A percentile compares a stretch with the other conserved stretches of the same genome.
phyloP scores from a whole-genome alignment of 2,113 vertebrate genomes.

The Gadus macrocephalus region DNA sequence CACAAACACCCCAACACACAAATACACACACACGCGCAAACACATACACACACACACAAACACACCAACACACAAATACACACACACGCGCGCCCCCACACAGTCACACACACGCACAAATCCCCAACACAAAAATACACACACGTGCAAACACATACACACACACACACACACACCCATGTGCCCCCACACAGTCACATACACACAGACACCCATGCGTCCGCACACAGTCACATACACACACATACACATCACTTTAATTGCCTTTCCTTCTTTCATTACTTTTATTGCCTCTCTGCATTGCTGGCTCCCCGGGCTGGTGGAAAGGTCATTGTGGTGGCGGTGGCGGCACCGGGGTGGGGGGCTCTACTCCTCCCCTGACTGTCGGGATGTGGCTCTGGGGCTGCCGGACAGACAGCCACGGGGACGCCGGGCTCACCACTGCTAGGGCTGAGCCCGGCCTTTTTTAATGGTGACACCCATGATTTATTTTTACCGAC shows the following conservation, averaged over 20 bases:
- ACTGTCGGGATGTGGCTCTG: constrained; percentile 48
- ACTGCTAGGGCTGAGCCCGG: constrained; percentile 10
- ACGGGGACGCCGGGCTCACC: constrained; percentile 20
- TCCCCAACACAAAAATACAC: too few relatives aligned
- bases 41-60: too few relatives aligned
- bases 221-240: constrained; percentile 7
- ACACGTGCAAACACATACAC: too few relatives aligned
- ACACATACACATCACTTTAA: constrained; percentile 63
- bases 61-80: too few relatives aligned
- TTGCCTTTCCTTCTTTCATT: constrained; percentile 80
- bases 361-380: constrained; percentile 40
- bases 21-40: too few relatives aligned
- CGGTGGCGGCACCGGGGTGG: constrained; percentile 10
- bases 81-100: too few relatives aligned
- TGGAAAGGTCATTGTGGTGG: constrained; percentile 74
- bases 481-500: constrained; percentile 31
- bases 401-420: constrained; percentile 29
- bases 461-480: constrained; percentile 23
- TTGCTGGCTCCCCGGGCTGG: constrained; percentile 65
- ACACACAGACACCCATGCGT: too few relatives aligned
- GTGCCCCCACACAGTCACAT: too few relatives aligned
- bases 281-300: constrained; percentile 76
- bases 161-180: too few relatives aligned
- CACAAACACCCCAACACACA: too few relatives aligned
- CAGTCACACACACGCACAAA: too few relatives aligned